These are phyloP conservation scores for Calcarius lapponicus DNA, from an alignment of 2,797 vertebrate genomes.

Conservation along the genomic window DNA sequence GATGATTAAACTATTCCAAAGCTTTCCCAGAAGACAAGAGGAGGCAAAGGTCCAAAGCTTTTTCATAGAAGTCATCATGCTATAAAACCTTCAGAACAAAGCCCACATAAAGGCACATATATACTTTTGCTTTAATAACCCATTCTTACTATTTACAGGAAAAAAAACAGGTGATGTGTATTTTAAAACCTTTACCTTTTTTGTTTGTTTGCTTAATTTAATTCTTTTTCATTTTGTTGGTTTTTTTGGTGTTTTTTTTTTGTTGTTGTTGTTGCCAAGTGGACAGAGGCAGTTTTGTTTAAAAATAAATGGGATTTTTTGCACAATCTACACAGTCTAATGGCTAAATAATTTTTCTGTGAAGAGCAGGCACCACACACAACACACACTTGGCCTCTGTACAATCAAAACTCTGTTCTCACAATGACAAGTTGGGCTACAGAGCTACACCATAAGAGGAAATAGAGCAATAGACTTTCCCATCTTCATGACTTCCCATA, in stretches of 20 bases:
- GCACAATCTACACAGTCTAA: neutral
- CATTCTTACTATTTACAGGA: neutral
- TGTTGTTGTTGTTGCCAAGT: neutral
- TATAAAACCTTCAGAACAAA: constrained; percentile 44
- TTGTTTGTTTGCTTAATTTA: neutral
- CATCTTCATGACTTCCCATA: neutral
- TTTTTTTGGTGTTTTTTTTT: neutral
- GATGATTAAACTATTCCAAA: constrained; percentile 74
- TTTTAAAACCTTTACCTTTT: neutral
- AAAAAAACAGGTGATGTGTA: neutral
- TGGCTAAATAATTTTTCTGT: neutral
- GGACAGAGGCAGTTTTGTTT: neutral
- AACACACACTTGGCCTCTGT: neutral
- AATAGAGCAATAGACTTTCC: neutral
- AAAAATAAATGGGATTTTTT: constrained; percentile 4
- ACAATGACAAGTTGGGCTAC: neutral
- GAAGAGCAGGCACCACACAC: neutral
- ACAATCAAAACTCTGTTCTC: neutral
- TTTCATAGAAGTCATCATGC: constrained; percentile 28
- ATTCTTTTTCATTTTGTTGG: neutral
- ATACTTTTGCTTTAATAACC: neutral
- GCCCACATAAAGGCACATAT: neutral
- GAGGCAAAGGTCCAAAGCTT: constrained; percentile 15
- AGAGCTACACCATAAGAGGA: neutral
- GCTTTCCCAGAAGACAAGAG: constrained; percentile 67